A percentile compares a stretch with the other conserved stretches of the same genome.
phyloP scores from a whole-genome alignment of 2,113 vertebrate species.

The Odocoileus hemionus region DNA sequence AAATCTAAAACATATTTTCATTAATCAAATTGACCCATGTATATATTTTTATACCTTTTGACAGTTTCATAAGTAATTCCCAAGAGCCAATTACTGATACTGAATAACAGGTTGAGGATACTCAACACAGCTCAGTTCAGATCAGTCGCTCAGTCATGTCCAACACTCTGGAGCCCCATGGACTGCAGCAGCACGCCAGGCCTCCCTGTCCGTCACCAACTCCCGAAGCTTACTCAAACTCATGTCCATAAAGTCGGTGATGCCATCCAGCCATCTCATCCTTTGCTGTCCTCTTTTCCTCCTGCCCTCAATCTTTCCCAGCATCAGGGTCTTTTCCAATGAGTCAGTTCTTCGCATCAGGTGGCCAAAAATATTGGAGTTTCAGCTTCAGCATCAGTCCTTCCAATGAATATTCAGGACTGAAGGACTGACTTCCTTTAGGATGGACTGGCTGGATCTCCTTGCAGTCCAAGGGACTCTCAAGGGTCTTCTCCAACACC shows the following conservation, averaged over 20 bases:
- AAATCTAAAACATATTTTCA: neutral
- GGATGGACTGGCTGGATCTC: neutral
- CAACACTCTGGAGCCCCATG: fast-evolving
- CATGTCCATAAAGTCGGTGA: neutral
- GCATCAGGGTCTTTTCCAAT: neutral
- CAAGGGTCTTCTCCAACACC: no score
- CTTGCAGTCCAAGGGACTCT: neutral
- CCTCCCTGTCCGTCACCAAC: neutral
- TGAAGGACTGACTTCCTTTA: neutral
- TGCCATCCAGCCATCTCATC: neutral
- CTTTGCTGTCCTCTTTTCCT: neutral
- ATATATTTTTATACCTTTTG: neutral
- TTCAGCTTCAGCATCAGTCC: neutral
- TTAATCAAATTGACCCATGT: neutral
- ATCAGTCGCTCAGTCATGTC: neutral
- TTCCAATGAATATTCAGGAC: neutral
- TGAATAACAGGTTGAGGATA: neutral
- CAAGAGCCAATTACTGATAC: neutral
- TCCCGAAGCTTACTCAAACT: neutral
- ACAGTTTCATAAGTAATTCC: neutral
- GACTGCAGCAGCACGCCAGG: neutral
- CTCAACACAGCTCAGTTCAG: neutral
- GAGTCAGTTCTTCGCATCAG: neutral
- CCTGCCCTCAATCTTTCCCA: neutral
- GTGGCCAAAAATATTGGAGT: neutral